Base-by-base conservation (phyloP, 2,113 vertebrate species). In the Chiloscyllium plagiosum region DNA sequence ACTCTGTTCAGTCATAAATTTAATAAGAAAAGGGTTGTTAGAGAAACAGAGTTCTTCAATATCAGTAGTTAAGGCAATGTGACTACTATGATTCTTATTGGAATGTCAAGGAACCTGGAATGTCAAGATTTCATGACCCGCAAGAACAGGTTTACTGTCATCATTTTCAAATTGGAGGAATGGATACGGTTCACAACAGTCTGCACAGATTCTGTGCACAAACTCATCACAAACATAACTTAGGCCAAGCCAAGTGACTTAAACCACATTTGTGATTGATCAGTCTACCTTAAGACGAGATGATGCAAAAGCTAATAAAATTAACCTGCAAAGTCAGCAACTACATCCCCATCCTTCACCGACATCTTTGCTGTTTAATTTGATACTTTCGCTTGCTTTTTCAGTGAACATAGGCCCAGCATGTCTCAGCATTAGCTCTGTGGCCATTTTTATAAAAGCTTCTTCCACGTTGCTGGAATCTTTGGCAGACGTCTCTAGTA, bases 391-490 rank as follows among this genome's bases (percentile, higher is more conserved):
- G 0, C 98, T 97, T 12, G 96, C 97, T 96, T 97, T 98, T 96
- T 98, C 98, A 20, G 97, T 98, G 97, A 99, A 98, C 97, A 98
- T 96, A 3, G 98, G 98, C 47, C 98, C 98, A 0, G 98, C 98
- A 0, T 99, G 98, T 95, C 98, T 97, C 96, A 98, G 96, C 97
- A 99, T 98, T 66, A 99, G 98, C 97, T 99, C 98, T 0, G 97
- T 97, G 61, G 98, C 98, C 97, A 99, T 97, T 97, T 98, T 97
- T 96, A 97, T 96, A 96, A 99, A 99, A 22, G 98, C 98, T 96
- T 98, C 98, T 72, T 98, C 98, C 97, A 99, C 98, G 0, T 99
- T 99, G 97, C 97, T 98, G 37, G 98, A 98, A 96, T 98, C 98
- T 95, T 98, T 98, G 0, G 98, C 98, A 0, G 98, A 98, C 0